A percentile compares a stretch with the other conserved stretches of the same genome.
Conservation (phyloP, 2,113 vertebrate species). For the Geococcyx californianus region DNA sequence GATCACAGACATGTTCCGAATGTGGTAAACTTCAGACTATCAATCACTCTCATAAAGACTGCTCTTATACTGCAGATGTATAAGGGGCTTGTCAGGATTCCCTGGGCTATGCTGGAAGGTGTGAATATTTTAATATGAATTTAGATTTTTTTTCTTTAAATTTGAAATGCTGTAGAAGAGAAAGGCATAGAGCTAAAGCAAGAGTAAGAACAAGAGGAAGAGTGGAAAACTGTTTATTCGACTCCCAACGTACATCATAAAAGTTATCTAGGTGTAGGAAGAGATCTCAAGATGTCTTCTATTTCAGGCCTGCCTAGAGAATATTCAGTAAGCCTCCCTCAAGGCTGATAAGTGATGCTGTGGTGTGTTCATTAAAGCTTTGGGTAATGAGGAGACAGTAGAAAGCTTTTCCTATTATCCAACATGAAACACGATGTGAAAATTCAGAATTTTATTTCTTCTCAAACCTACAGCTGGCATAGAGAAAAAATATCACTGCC, state of each 20-base stretch:
- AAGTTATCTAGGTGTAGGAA: neutral
- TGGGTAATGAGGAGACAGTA: neutral
- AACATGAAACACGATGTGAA: neutral
- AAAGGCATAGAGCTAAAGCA: neutral
- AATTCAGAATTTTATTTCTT: neutral
- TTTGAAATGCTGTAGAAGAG: neutral
- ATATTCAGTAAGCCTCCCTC: neutral
- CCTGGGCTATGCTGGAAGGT: neutral
- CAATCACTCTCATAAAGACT: neutral
- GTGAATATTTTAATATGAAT: neutral
- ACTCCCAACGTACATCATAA: neutral
- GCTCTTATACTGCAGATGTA: neutral
- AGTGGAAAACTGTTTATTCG: neutral
- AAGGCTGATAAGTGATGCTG: neutral
- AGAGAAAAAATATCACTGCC: neutral
- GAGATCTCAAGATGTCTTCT: neutral
- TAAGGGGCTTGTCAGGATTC: neutral
- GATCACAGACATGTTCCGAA: neutral
- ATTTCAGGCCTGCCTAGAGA: neutral
- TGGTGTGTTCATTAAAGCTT: neutral
- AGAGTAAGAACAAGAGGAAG: neutral
- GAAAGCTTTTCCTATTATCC: neutral
- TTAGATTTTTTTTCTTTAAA: neutral
- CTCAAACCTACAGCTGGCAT: neutral
- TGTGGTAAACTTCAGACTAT: neutral